A percentile compares a stretch with the other conserved stretches of the same genome.
Evolutionary conservation across 1,140 invertebrate species (phyloP).

Genomic region (Microplitis mediator): DNA sequence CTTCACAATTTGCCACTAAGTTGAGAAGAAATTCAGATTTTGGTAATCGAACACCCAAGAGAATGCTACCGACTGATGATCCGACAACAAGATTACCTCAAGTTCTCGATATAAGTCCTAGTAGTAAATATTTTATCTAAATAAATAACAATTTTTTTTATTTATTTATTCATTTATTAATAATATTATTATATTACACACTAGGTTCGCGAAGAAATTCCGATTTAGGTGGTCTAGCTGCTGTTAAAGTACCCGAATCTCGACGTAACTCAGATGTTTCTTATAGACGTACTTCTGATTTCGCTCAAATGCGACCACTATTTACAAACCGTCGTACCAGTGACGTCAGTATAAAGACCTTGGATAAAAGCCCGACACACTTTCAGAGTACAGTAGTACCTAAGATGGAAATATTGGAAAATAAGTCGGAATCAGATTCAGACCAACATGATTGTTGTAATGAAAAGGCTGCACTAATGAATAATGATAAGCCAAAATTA

Average conservation of each 20-base stretch:
- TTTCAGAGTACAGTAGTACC: constrained; percentile 39
- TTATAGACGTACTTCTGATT: constrained; percentile 48
- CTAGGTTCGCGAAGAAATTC: constrained; percentile 51
- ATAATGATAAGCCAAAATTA: constrained; percentile 39
- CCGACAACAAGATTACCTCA: constrained; percentile 38
- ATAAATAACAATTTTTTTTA: no score
- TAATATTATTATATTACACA: background rate
- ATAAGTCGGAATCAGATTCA: constrained; percentile 52
- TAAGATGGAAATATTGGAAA: constrained; percentile 46
- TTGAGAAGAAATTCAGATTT: constrained; percentile 56
- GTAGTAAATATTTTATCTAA: constrained; percentile 32
- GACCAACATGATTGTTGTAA: constrained; percentile 52
- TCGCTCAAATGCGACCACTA: constrained; percentile 46
- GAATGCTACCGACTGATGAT: constrained; percentile 41
- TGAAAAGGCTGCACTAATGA: constrained; percentile 52
- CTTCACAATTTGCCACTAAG: constrained; percentile 55
- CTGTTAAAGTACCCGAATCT: constrained; percentile 36
- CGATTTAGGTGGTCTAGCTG: constrained; percentile 45
- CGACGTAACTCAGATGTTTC: constrained; percentile 51
- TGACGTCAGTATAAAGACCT: constrained; percentile 51
- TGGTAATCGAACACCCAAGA: constrained; percentile 49
- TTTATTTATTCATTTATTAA: background rate
- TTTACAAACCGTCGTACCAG: constrained; percentile 50
- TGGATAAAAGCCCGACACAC: constrained; percentile 53
- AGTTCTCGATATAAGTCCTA: constrained; percentile 50